Conservation (phyloP, 2,113 vertebrate genomes). For the Myxocyprinus asiaticus region DNA sequence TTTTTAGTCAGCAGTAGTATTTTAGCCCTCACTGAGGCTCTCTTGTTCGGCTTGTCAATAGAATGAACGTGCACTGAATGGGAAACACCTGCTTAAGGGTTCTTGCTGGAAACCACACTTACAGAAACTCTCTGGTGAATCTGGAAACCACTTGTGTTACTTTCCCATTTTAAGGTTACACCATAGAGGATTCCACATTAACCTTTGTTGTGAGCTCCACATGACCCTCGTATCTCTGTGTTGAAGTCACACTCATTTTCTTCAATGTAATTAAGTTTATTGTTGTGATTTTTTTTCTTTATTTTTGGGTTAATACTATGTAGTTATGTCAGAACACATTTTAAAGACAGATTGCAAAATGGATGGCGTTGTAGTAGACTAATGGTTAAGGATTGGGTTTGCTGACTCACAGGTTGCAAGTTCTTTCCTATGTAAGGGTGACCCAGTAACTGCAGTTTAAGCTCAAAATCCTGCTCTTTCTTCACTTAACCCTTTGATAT, state of each 20-base stretch:
- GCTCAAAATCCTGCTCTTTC: conserved; percentile 15
- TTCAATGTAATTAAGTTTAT: neutral
- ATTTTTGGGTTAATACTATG: neutral
- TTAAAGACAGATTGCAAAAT: neutral
- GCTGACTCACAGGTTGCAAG: too few relatives aligned
- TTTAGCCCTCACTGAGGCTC: conserved; percentile 57
- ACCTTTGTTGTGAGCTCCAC: conserved; percentile 6
- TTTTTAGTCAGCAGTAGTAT: conserved; percentile 64
- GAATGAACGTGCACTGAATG: conserved; percentile 54
- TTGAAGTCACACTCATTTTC: neutral
- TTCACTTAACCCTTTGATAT: neutral
- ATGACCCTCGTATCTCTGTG: neutral
- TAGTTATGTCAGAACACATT: neutral
- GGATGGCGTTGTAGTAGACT: neutral
- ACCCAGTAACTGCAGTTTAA: conserved; percentile 14
- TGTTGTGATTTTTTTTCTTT: neutral
- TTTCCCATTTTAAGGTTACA: conserved; percentile 36
- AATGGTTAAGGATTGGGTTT: too few relatives aligned
- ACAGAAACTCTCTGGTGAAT: conserved; percentile 43
- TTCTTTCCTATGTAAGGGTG: neutral
- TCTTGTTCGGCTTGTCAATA: conserved; percentile 61
- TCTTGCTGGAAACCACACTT: conserved; percentile 48
- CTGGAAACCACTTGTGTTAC: conserved; percentile 37
- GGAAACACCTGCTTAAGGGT: conserved; percentile 58
- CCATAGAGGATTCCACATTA: conserved; percentile 17